These are phyloP conservation scores for Actinia tenebrosa DNA, from an alignment of 64 coral and sea anemone species.

Conservation along the genomic window DNA sequence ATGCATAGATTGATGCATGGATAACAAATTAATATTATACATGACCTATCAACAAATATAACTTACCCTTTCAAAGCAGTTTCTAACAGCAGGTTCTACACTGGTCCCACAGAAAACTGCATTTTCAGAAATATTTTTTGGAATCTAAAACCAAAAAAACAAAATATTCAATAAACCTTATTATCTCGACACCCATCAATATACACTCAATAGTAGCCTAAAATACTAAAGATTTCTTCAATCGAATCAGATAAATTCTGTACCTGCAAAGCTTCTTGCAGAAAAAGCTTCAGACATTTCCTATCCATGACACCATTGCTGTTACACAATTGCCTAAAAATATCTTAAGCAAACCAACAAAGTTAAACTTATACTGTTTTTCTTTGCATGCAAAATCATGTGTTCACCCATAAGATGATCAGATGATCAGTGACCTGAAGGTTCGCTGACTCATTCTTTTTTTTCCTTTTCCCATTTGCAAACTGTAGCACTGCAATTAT, in stretches of 20 bases:
- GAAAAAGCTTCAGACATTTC: conserved; percentile 62
- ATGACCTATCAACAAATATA: too few species aligned
- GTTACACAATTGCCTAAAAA: conserved; percentile 70
- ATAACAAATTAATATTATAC: too few species aligned
- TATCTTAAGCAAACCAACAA: conserved; percentile 39
- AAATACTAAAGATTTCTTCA: too few species aligned
- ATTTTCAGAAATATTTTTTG: conserved; percentile 85
- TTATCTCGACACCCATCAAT: too few species aligned
- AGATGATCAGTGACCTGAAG: too few species aligned
- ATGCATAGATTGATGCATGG: too few species aligned
- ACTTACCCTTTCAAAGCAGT: conserved; percentile 91
- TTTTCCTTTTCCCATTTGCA: not conserved
- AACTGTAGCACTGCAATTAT: not conserved
- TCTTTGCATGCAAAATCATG: too few species aligned
- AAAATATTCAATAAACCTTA: not conserved
- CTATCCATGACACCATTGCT: conserved; percentile 67
- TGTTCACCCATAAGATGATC: too few species aligned
- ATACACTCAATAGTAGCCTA: too few species aligned
- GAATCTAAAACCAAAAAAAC: conserved; percentile 50
- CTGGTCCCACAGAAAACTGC: conserved; percentile 80
- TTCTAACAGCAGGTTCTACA: conserved; percentile 89
- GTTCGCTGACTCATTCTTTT: too few species aligned
- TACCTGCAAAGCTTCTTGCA: conserved; percentile 82
- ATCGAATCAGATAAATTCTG: not conserved
- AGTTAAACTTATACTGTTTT: not conserved